phyloP scores from a whole-genome alignment of 1,140 invertebrate species.

The Idris sp. region DNA sequence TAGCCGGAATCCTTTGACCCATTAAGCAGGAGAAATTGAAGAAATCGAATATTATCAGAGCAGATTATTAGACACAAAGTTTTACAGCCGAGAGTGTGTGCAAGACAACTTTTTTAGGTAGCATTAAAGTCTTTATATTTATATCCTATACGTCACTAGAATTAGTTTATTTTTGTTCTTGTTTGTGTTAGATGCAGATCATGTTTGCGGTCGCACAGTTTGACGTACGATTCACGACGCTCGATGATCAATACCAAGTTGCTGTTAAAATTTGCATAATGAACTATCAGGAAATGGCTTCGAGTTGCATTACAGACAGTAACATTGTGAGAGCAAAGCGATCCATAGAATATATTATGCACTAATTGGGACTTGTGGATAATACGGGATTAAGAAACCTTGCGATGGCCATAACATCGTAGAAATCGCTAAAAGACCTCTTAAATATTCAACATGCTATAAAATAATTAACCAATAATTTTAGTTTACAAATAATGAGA shows the following conservation, averaged over 20 bases:
- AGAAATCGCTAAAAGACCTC: slow-evolving; percentile 1
- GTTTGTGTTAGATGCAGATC: slow-evolving; percentile 43
- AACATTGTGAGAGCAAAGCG: slow-evolving; percentile 48
- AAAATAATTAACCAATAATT: slow-evolving; percentile 7
- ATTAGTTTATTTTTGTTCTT: too few relatives aligned
- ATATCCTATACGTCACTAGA: too few relatives aligned
- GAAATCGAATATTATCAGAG: slow-evolving; percentile 51
- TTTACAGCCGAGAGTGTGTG: slow-evolving; percentile 36
- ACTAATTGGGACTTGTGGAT: slow-evolving; percentile 53
- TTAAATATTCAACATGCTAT: slow-evolving; percentile 33
- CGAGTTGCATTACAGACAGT: slow-evolving; percentile 53
- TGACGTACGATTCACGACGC: slow-evolving; percentile 39
- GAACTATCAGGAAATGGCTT: slow-evolving; percentile 58
- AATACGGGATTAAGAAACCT: slow-evolving; percentile 56
- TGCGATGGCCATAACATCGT: slow-evolving; percentile 37
- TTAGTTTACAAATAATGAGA: too few relatives aligned
- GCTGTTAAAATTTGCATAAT: slow-evolving; percentile 55
- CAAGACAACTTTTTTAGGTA: too few relatives aligned
- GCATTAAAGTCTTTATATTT: too few relatives aligned
- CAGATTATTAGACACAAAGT: slow-evolving; percentile 47
- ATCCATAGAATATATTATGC: slow-evolving; percentile 56
- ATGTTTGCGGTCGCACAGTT: slow-evolving; percentile 6
- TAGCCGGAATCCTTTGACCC: slow-evolving; percentile 51
- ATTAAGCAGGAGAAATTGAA: slow-evolving; percentile 57
- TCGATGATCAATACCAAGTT: slow-evolving; percentile 43